Conservation (phyloP, 37 sponge, comb jelly and placozoan species). For the Agelas oroides region DNA sequence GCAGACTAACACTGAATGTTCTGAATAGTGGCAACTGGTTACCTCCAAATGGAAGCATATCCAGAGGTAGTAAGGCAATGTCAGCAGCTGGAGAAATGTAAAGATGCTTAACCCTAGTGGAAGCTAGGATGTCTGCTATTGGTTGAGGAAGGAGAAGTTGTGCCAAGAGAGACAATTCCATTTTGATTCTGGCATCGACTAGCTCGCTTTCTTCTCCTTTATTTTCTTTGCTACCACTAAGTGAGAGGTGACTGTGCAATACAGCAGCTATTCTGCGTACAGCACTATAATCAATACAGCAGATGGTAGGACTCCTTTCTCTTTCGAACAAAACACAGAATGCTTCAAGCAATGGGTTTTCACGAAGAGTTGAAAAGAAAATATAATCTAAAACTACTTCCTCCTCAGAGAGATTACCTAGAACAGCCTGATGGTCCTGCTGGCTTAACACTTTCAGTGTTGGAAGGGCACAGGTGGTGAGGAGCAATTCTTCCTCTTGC, state of each 20-base stretch:
- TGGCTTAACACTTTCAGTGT: neutral
- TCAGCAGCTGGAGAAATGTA: constrained; percentile 24
- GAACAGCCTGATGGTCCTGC: neutral
- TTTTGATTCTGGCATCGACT: neutral
- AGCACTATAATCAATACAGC: constrained; percentile 9
- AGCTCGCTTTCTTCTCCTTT: neutral
- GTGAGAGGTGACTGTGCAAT: neutral
- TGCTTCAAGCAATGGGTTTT: constrained; percentile 20
- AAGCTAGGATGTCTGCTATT: constrained; percentile 4
- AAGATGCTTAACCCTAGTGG: neutral
- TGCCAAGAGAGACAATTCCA: neutral
- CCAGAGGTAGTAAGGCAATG: constrained; percentile 5
- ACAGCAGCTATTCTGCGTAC: constrained; percentile 5
- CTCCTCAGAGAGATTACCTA: neutral
- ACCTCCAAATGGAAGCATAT: neutral
- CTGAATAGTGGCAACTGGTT: neutral
- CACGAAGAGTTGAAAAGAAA: constrained; percentile 17
- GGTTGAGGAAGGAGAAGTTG: constrained; percentile 10
- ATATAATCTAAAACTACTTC: constrained; percentile 6
- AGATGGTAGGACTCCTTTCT: neutral
- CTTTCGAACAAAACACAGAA: constrained; percentile 6
- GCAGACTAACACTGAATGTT: constrained; percentile 9
- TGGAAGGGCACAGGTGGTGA: neutral
- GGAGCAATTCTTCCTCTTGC: constrained; percentile 8
- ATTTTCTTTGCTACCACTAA: neutral